Base-by-base conservation (phyloP, 37 sponge, comb jelly and placozoan genomes). In the Bolinopsis microptera region DNA sequence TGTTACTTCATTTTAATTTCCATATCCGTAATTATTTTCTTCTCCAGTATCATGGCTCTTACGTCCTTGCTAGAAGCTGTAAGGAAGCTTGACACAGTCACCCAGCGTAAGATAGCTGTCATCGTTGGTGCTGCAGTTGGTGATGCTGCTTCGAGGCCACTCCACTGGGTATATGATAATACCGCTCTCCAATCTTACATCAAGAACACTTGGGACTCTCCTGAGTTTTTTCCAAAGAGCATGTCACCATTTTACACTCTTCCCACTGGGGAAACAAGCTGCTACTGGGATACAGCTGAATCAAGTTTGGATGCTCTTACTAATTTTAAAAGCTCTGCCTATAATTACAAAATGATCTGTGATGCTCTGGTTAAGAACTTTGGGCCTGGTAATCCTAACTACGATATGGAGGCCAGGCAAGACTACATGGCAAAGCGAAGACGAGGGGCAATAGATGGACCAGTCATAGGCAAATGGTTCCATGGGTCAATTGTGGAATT, bases 191-290 rank as follows among this genome's bases (percentile, higher is more conserved):
- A 77, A 32, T 33, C 35, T 28, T 77, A 77, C 37, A 77, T 77
- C 33, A 77, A 77, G 36, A 36, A 77, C 33, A 77, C 80, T 36
- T 77, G 32, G 27, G 80, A 77, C 32, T 3, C 36, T 5, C 80
- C 80, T 77, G 80, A 77, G 80, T 77, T 77, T 34, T 32, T 77
- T 32, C 80, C 80, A 13, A 32, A 77, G 33, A 77, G 80, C 33
- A 77, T 35, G 80, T 77, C 80, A 35, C 80, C 80, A 35, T 77
- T 77, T 36, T 77, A 77, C 32, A 77, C 80, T 77, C 80, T 77
- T 32, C 80, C 80, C 13, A 77, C 80, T 33, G 80, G 80, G 1
- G 80, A 77, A 35, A 77, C 80, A 33, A 77, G 80, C 37, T 77
- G 36, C 37, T 77, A 77, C 36, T 77, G 80, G 80, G 80, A 77